Percentiles rank a stretch among this genome's conserved stretches.
phyloP scores from a whole-genome alignment of 2,797 vertebrate genomes.

The Catostomus latipinnis region DNA sequence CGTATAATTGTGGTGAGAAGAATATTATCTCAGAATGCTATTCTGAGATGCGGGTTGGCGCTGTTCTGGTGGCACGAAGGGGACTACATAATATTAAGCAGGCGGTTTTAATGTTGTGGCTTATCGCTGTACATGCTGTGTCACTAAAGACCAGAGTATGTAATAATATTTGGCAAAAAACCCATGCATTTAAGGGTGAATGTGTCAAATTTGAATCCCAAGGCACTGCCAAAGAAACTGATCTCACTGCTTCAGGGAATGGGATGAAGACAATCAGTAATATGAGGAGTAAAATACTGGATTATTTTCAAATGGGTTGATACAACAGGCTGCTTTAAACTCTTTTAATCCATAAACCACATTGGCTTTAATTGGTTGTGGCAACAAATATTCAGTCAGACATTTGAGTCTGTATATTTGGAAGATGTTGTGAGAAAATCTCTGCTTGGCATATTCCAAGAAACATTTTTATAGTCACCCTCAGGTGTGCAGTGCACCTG shows the following conservation, averaged over 20 bases:
- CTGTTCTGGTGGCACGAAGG: no score
- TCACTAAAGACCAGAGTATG: no score
- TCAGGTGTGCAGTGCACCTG: no score
- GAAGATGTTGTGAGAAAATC: neutral
- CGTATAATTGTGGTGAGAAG: no score
- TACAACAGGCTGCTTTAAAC: neutral
- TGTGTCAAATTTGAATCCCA: conserved; percentile 52
- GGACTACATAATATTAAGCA: no score
- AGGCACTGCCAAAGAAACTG: conserved; percentile 57
- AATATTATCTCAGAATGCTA: no score
- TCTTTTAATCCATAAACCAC: neutral
- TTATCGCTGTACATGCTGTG: no score
- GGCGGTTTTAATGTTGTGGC: no score
- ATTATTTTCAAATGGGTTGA: neutral
- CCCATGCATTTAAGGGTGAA: neutral
- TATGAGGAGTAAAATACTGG: neutral
- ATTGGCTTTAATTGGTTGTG: neutral
- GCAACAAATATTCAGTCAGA: neutral
- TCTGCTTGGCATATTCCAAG: no score
- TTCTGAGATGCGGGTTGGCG: no score
- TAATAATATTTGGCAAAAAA: no score
- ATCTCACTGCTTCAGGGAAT: neutral
- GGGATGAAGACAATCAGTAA: neutral
- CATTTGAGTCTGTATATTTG: neutral
- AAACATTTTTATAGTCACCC: no score